Percentiles rank a stretch among this genome's conserved stretches.
These are phyloP conservation scores for Ictidomys tridecemlineatus DNA, from an alignment of 2,113 vertebrate species.

Conservation along the genomic window DNA sequence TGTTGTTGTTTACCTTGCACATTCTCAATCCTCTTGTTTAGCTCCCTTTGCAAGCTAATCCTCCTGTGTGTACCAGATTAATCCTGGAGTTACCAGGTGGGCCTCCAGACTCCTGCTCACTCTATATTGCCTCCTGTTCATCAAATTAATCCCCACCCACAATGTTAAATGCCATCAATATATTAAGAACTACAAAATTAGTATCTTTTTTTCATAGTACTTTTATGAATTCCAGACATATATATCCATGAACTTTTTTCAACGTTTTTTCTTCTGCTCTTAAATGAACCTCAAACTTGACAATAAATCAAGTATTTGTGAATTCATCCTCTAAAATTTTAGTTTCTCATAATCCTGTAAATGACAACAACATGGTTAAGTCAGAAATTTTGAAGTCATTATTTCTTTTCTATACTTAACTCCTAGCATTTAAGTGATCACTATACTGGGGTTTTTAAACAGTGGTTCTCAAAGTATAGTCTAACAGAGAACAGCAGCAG, in stretches of 20 bases:
- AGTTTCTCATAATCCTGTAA: rapidly evolving
- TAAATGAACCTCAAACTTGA: not conserved
- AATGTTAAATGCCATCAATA: not conserved
- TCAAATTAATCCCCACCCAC: not conserved
- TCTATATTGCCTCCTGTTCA: not conserved
- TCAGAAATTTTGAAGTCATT: not conserved
- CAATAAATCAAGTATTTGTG: not conserved
- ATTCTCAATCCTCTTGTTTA: not conserved
- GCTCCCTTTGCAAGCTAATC: not conserved
- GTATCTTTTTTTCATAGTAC: not conserved
- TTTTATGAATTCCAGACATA: not conserved
- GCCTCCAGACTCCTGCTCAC: not conserved
- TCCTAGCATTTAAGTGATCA: not conserved
- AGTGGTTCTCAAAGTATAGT: not conserved
- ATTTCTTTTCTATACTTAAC: not conserved
- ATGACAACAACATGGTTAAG: not conserved
- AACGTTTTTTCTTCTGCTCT: not conserved
- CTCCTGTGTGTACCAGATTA: not conserved
- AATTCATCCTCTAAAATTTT: not conserved
- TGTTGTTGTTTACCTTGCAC: not conserved
- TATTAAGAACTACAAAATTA: not conserved
- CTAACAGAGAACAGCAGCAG: not conserved
- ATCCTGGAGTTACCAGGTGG: not conserved
- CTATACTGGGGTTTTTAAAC: not conserved
- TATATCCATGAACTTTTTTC: not conserved